Percentiles rank a stretch among this genome's conserved stretches.
Conservation (phyloP, 35 echinoderm and acorn worm species). For the Apostichopus japonicus region DNA sequence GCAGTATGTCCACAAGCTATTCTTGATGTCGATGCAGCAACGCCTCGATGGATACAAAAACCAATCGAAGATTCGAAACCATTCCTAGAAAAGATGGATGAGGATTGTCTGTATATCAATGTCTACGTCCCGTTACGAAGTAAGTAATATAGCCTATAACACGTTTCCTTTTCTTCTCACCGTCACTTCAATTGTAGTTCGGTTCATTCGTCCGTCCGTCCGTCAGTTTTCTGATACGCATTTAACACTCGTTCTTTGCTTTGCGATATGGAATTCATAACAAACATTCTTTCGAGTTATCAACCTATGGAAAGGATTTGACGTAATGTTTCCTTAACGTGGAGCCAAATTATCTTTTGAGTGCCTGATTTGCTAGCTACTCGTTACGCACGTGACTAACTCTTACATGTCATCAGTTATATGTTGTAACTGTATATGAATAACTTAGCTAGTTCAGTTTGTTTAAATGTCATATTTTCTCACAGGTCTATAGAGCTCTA, state of each 20-base stretch:
- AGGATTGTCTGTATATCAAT: slow-evolving; percentile 91
- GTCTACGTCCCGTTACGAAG: slow-evolving; percentile 74
- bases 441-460: too few relatives aligned
- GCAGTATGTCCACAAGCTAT: slow-evolving; percentile 78
- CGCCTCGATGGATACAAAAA: slow-evolving; percentile 60
- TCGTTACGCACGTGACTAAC: too few relatives aligned
- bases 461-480: too few relatives aligned
- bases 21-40: neutral
- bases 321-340: too few relatives aligned
- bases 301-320: too few relatives aligned
- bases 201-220: neutral
- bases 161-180: neutral
- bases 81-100: slow-evolving; percentile 67
- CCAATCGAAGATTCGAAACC: slow-evolving; percentile 51
- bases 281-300: too few relatives aligned
- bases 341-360: too few relatives aligned
- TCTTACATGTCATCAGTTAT: too few relatives aligned
- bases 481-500: neutral
- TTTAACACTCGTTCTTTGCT: too few relatives aligned
- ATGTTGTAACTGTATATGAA: too few relatives aligned
- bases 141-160: slow-evolving; percentile 30
- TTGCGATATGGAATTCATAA: neutral
- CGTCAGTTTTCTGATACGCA: neutral
- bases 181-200: neutral
- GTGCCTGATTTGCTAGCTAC: too few relatives aligned